phyloP scores from a whole-genome alignment of 2,888 invertebrate species.

The Apodemia mormo region DNA sequence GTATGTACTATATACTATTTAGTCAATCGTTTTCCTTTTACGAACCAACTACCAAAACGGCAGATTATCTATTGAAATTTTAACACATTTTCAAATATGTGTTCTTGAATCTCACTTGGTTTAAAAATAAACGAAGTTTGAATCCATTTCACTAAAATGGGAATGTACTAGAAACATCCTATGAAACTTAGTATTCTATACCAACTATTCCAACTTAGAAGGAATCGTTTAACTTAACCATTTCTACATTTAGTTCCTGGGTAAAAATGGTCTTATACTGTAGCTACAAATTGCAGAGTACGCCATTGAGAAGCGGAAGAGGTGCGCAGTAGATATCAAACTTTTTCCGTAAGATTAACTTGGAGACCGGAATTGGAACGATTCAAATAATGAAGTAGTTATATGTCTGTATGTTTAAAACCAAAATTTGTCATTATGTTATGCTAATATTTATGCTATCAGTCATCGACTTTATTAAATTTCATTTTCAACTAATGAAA shows the following conservation, averaged over 20 bases:
- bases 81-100: no score
- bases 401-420: not conserved
- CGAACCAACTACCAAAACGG: no score
- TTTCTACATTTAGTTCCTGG: conserved; percentile 10
- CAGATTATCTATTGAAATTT: no score
- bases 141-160: not conserved
- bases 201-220: conserved; percentile 8
- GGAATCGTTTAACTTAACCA: conserved; percentile 10
- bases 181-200: conserved; percentile 9
- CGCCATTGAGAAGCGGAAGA: conserved; percentile 16
- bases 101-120: not conserved
- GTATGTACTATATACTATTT: no score
- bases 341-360: conserved; percentile 12
- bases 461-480: no score
- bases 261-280: conserved; percentile 15
- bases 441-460: no score
- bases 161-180: not conserved
- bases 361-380: not conserved
- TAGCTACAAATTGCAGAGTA: conserved; percentile 8
- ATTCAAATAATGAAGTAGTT: conserved; percentile 1
- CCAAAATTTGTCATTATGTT: not conserved
- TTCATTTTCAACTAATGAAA: no score
- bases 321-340: conserved; percentile 11
- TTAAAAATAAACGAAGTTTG: not conserved
- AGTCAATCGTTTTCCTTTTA: no score